These are phyloP conservation scores for Stercorarius parasiticus DNA, from an alignment of 2,113 vertebrate species.

Conservation along the genomic window DNA sequence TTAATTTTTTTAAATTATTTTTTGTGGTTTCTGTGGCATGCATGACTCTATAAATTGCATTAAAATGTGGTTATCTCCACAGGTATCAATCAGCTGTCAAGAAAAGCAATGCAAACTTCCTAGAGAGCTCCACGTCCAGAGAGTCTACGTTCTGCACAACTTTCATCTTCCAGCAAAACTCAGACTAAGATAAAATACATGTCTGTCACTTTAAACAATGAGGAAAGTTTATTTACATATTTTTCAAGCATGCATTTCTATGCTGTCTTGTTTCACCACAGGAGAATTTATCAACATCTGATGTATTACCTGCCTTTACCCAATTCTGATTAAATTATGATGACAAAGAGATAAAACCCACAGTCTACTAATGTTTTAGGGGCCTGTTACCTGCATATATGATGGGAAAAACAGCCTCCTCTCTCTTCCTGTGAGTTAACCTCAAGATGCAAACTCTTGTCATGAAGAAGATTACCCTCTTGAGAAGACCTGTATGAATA, in stretches of 20 bases:
- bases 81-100: not conserved
- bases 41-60: not conserved
- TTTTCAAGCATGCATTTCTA: not conserved
- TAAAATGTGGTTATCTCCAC: not conserved
- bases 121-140: not conserved
- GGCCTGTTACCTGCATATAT: not conserved
- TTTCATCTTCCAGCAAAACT: not conserved
- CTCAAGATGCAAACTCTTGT: not conserved
- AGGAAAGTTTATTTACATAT: not conserved
- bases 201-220: not conserved
- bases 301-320: not conserved
- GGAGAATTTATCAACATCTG: not conserved
- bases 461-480: not conserved
- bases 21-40: not conserved
- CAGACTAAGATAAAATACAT: not conserved
- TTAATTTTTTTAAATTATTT: not conserved
- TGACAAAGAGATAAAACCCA: not conserved
- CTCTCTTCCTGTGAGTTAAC: not conserved
- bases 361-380: not conserved
- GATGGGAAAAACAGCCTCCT: not conserved
- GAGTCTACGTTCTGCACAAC: not conserved
- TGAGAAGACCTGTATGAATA: not conserved
- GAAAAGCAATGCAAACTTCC: not conserved
- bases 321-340: not conserved
- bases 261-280: not conserved